phyloP scores from a whole-genome alignment of 2,888 invertebrate species.

The Flexamia atlantica region DNA sequence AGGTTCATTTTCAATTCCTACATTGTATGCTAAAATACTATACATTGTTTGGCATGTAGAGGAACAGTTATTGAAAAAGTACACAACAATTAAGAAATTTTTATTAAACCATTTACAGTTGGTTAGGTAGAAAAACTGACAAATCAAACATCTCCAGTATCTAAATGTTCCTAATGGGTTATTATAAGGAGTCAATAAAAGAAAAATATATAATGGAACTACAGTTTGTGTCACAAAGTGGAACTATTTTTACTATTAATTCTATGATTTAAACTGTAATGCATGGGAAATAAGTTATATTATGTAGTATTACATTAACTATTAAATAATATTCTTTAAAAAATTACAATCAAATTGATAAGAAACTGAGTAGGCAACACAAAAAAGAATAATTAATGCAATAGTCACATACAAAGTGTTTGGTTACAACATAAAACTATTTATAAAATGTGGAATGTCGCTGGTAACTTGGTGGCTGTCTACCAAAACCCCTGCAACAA shows the following conservation, averaged over 20 bases:
- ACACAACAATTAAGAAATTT: too few relatives aligned
- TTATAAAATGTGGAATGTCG: slow-evolving; percentile 50
- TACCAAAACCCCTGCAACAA: slow-evolving; percentile 47
- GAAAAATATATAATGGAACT: not conserved
- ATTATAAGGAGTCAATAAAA: slow-evolving; percentile 1
- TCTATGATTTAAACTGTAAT: not conserved
- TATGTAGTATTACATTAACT: not conserved
- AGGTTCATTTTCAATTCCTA: too few relatives aligned
- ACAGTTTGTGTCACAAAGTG: not conserved
- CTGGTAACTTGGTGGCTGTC: slow-evolving; percentile 33
- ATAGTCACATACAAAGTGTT: not conserved
- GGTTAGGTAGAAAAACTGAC: not conserved
- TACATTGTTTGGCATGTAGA: too few relatives aligned
- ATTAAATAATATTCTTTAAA: not conserved
- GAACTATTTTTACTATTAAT: not conserved
- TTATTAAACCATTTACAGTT: too few relatives aligned
- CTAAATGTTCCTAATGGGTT: not conserved
- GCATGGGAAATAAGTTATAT: not conserved
- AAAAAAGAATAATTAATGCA: not conserved
- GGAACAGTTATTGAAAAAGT: too few relatives aligned
- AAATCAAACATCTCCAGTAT: not conserved
- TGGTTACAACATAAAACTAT: slow-evolving; percentile 31
- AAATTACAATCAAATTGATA: not conserved
- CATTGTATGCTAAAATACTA: too few relatives aligned
- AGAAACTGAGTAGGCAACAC: not conserved